Evolutionary conservation across 1,140 invertebrate genomes (phyloP).

Genomic region (Pseudomyrmex dendroicus): DNA sequence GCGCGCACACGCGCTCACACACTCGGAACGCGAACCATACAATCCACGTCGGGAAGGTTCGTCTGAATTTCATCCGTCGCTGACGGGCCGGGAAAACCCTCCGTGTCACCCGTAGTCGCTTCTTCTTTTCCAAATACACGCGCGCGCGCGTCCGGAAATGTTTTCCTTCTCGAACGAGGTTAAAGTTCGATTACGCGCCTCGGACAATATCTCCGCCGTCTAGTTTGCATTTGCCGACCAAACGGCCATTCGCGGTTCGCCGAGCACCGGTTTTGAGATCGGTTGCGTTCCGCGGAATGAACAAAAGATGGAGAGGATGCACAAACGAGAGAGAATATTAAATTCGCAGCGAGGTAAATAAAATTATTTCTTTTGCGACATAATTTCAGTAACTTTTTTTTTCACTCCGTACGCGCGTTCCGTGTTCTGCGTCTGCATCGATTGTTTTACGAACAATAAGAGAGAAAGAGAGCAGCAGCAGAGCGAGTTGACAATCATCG

Average conservation of each 20-base stretch:
- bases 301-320: constrained; percentile 19
- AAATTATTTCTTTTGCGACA: neutral
- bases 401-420: neutral
- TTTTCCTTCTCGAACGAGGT: constrained; percentile 72
- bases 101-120: neutral
- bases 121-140: neutral
- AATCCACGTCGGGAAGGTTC: constrained; percentile 27
- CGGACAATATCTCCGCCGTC: constrained; percentile 76
- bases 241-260: constrained; percentile 78
- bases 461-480: too few species aligned
- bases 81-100: constrained; percentile 13
- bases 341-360: too few species aligned
- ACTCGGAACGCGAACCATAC: neutral
- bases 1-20: constrained; percentile 3
- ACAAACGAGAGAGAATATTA: neutral
- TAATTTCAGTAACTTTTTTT: neutral
- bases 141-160: constrained; percentile 62
- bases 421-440: neutral
- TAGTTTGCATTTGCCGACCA: constrained; percentile 78
- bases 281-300: constrained; percentile 20
- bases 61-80: constrained; percentile 8
- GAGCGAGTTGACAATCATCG: too few species aligned
- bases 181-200: constrained; percentile 78
- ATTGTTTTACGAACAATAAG: neutral
- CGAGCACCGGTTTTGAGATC: constrained; percentile 74